Conservation (phyloP, 2,888 invertebrate genomes). For the Pocota personata region DNA sequence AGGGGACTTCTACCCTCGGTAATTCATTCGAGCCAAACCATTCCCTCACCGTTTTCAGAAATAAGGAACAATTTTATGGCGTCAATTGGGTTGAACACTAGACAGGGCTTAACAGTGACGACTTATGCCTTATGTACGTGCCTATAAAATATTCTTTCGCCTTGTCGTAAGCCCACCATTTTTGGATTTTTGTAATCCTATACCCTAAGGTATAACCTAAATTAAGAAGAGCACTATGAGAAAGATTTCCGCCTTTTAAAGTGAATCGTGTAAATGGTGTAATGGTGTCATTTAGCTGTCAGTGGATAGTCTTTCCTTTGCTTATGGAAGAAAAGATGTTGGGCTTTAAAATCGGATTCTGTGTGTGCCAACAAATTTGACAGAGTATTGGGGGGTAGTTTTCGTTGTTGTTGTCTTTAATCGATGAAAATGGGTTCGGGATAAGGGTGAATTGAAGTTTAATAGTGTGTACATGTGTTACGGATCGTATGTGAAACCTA, state of each 20-base stretch:
- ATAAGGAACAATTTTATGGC: conserved; percentile 44
- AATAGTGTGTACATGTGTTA: conserved; percentile 48
- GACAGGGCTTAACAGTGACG: conserved; percentile 43
- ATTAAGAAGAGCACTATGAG: conserved; percentile 24
- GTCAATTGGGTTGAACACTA: conserved; percentile 39
- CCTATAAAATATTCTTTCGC: conserved; percentile 25
- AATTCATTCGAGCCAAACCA: conserved; percentile 47
- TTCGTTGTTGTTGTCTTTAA: conserved; percentile 4
- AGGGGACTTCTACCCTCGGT: conserved; percentile 2
- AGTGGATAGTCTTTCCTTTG: background rate
- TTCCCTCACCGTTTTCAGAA: background rate
- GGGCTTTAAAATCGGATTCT: background rate
- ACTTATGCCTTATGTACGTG: conserved; percentile 67
- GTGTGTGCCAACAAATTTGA: conserved; percentile 20
- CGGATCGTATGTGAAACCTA: background rate
- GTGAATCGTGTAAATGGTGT: conserved; percentile 44
- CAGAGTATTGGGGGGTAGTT: conserved; percentile 11
- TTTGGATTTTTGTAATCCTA: conserved; percentile 37
- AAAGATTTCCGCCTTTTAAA: conserved; percentile 13
- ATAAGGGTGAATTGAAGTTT: conserved; percentile 31
- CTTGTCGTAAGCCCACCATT: conserved; percentile 3
- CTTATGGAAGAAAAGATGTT: background rate
- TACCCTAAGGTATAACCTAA: conserved; percentile 21
- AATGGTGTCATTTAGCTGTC: conserved; percentile 60
- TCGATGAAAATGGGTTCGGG: conserved; percentile 28